phyloP scores from a whole-genome alignment of 2,797 vertebrate species.

The Silurus aristotelis region DNA sequence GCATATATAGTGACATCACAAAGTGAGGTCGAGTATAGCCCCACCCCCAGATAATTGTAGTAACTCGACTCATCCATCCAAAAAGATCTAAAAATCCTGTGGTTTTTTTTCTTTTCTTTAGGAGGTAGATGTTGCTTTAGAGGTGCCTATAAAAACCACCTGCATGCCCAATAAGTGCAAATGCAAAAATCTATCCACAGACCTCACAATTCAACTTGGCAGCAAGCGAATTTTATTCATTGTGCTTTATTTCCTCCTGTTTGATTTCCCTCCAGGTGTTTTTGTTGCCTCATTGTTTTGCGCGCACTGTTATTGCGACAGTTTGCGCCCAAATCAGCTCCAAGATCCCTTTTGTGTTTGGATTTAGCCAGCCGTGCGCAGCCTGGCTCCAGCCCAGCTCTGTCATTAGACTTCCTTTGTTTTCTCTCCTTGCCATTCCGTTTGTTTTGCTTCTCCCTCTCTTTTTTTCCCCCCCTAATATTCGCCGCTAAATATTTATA shows the following conservation, averaged over 20 bases:
- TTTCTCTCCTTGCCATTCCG: slow-evolving; percentile 75
- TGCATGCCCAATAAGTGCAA: neutral
- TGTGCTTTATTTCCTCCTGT: slow-evolving; percentile 23
- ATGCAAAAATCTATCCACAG: slow-evolving; percentile 11
- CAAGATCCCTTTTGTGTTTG: slow-evolving; percentile 78
- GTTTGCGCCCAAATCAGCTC: slow-evolving; percentile 72
- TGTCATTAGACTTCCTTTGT: slow-evolving; percentile 79
- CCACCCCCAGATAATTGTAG: neutral
- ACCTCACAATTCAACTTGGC: slow-evolving; percentile 29
- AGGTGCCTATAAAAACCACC: neutral
- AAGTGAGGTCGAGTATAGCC: neutral
- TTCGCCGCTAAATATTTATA: slow-evolving; percentile 53
- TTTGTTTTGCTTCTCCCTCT: slow-evolving; percentile 76
- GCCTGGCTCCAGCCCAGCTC: slow-evolving; percentile 74
- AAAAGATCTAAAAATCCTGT: neutral
- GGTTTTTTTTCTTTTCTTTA: neutral
- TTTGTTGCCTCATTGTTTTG: slow-evolving; percentile 61
- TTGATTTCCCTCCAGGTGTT: slow-evolving; percentile 56
- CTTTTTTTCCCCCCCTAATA: slow-evolving; percentile 60
- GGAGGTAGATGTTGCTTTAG: neutral
- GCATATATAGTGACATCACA: slow-evolving; percentile 18
- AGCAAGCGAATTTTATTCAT: slow-evolving; percentile 25
- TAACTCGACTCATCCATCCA: neutral
- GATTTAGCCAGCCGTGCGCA: slow-evolving; percentile 71
- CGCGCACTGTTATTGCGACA: slow-evolving; percentile 73